A percentile compares a stretch with the other conserved stretches of the same genome.
These are phyloP conservation scores for Spermophilus dauricus DNA, from an alignment of 2,113 vertebrate species.

Conservation along the genomic window DNA sequence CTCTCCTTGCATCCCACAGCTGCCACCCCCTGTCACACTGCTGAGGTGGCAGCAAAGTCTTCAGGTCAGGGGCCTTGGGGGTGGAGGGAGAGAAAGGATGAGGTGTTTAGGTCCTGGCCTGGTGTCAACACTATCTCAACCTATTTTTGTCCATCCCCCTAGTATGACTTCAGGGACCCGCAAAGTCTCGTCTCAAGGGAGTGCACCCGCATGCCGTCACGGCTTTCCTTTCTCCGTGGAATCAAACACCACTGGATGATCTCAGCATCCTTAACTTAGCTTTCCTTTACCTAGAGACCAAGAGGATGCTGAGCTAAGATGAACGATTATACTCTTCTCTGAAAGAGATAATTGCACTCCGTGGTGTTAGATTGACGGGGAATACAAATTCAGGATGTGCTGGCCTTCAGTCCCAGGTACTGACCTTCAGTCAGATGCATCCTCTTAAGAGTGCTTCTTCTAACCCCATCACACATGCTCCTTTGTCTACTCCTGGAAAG, in stretches of 20 bases:
- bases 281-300: constrained; percentile 57
- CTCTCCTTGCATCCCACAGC: background rate
- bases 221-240: background rate
- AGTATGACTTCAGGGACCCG: background rate
- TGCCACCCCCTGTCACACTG: background rate
- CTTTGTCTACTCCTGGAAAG: background rate
- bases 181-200: background rate
- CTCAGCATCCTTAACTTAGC: background rate
- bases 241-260: background rate
- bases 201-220: no score
- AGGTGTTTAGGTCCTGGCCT: background rate
- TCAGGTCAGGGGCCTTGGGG: background rate
- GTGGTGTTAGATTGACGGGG: background rate
- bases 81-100: background rate
- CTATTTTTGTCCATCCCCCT: background rate
- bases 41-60: background rate
- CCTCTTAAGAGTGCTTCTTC: background rate
- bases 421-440: background rate
- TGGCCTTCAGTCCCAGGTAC: background rate
- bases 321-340: background rate
- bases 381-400: background rate
- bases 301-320: constrained; percentile 42
- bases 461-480: background rate
- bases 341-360: background rate
- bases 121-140: background rate